These are phyloP conservation scores for Cancer borealis DNA, from an alignment of 2,888 invertebrate species.

Conservation along the genomic window DNA sequence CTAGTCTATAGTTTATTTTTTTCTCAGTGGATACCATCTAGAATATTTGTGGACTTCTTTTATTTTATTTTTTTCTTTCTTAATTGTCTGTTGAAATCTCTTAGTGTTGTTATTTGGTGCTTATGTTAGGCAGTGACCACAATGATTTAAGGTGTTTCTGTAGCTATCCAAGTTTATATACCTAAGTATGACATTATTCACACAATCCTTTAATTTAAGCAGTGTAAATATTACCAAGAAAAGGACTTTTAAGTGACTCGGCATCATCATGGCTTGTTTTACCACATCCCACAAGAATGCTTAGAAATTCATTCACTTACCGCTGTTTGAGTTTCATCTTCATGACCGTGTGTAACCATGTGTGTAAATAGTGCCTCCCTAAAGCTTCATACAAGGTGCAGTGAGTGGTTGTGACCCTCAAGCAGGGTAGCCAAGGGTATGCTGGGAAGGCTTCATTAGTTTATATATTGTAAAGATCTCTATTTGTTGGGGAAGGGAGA, in stretches of 20 bases:
- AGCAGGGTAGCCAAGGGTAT: slow-evolving; percentile 44
- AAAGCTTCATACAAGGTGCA: slow-evolving; percentile 64
- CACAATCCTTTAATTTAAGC: slow-evolving; percentile 49
- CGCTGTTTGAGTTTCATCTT: slow-evolving; percentile 48
- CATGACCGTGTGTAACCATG: slow-evolving; percentile 50
- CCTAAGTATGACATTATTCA: slow-evolving; percentile 38
- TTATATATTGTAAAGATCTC: slow-evolving; percentile 41
- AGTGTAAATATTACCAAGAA: slow-evolving; percentile 62
- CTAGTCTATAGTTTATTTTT: slow-evolving; percentile 66
- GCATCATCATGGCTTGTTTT: slow-evolving; percentile 56
- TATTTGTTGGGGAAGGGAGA: slow-evolving; percentile 5
- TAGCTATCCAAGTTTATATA: slow-evolving; percentile 57
- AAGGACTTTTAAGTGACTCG: slow-evolving; percentile 33
- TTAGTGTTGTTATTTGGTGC: slow-evolving; percentile 65
- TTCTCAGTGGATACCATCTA: slow-evolving; percentile 55
- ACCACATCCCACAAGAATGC: slow-evolving; percentile 46
- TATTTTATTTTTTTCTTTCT: not conserved
- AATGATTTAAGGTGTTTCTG: slow-evolving; percentile 54
- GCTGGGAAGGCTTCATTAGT: slow-evolving; percentile 57
- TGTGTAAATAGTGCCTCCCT: slow-evolving; percentile 73
- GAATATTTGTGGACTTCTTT: slow-evolving; percentile 49
- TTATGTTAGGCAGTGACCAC: slow-evolving; percentile 72
- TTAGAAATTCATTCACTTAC: slow-evolving; percentile 53
- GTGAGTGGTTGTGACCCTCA: slow-evolving; percentile 65
- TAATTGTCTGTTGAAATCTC: not conserved